phyloP scores from a whole-genome alignment of 2,797 vertebrate genomes.

The Stomatorhinus walkeri region DNA sequence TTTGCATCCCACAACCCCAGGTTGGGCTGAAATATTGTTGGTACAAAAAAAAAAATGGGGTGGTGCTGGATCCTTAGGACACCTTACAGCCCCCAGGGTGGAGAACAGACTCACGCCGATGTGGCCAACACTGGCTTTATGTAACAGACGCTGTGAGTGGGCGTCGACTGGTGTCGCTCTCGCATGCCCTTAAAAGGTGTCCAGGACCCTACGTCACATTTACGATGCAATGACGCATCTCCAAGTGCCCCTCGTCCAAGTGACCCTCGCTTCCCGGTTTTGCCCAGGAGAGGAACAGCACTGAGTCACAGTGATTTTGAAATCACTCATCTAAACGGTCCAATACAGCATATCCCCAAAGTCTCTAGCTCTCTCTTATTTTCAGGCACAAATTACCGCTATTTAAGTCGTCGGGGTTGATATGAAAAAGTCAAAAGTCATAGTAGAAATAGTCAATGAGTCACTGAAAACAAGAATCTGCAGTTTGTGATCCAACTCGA shows the following conservation, averaged over 20 bases:
- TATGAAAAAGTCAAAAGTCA: neutral
- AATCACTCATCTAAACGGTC: neutral
- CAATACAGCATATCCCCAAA: neutral
- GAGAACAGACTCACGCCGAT: constrained; percentile 22
- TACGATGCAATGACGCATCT: constrained; percentile 34
- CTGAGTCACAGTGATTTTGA: constrained; percentile 14
- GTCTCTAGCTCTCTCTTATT: neutral
- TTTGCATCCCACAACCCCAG: neutral
- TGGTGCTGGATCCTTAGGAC: constrained; percentile 49
- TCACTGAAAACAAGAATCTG: neutral
- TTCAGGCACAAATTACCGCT: neutral
- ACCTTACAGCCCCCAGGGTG: constrained; percentile 37
- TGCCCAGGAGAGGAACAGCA: neutral
- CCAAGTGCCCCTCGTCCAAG: neutral
- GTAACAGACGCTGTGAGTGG: constrained; percentile 51
- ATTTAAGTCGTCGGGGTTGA: neutral
- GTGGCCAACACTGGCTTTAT: constrained; percentile 47
- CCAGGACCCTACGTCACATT: constrained; percentile 41
- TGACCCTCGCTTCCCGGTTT: neutral
- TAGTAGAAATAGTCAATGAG: neutral
- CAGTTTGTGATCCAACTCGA: neutral
- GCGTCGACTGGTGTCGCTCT: constrained; percentile 44
- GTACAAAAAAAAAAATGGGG: constrained; percentile 17
- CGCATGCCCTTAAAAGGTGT: constrained; percentile 52
- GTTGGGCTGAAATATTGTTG: neutral